phyloP scores from a whole-genome alignment of 2,888 invertebrate genomes.

The Ennomos quercinarius region DNA sequence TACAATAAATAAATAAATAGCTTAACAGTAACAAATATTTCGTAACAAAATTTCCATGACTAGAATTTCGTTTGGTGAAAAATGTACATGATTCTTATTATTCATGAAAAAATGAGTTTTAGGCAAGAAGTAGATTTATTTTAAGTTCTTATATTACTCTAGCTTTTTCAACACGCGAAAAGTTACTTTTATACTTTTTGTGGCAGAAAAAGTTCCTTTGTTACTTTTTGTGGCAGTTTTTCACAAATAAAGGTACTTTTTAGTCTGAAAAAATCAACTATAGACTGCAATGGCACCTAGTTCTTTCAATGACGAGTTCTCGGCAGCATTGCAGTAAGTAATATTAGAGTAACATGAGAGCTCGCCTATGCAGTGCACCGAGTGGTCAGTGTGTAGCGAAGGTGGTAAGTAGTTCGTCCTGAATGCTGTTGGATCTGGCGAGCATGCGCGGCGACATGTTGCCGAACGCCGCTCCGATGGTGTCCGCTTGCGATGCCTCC shows the following conservation, averaged over 20 bases:
- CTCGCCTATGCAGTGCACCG: neutral
- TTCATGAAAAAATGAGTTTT: conserved; percentile 29
- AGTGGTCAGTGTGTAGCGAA: conserved; percentile 58
- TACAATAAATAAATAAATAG: conserved; percentile 79
- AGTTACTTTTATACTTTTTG: too few species aligned
- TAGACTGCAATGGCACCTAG: too few species aligned
- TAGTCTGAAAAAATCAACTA: too few species aligned
- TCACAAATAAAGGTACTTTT: too few species aligned
- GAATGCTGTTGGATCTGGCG: conserved; percentile 92
- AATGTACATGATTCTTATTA: conserved; percentile 47
- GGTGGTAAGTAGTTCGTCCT: conserved; percentile 90
- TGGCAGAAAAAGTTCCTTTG: too few species aligned
- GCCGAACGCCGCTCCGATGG: conserved; percentile 84
- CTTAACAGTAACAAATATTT: conserved; percentile 70
- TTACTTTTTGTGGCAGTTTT: too few species aligned
- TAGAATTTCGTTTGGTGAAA: conserved; percentile 65
- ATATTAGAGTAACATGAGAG: conserved; percentile 4
- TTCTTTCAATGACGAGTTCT: too few species aligned
- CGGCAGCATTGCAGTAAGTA: too few species aligned
- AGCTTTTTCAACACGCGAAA: too few species aligned
- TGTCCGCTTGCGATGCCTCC: conserved; percentile 85
- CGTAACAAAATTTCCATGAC: conserved; percentile 66
- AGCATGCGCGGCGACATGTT: conserved; percentile 85
- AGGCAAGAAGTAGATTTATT: conserved; percentile 13
- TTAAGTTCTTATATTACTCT: conserved; percentile 17